These are phyloP conservation scores for Orthochromis indermauri DNA, from an alignment of 2,113 vertebrate genomes.

Conservation along the genomic window DNA sequence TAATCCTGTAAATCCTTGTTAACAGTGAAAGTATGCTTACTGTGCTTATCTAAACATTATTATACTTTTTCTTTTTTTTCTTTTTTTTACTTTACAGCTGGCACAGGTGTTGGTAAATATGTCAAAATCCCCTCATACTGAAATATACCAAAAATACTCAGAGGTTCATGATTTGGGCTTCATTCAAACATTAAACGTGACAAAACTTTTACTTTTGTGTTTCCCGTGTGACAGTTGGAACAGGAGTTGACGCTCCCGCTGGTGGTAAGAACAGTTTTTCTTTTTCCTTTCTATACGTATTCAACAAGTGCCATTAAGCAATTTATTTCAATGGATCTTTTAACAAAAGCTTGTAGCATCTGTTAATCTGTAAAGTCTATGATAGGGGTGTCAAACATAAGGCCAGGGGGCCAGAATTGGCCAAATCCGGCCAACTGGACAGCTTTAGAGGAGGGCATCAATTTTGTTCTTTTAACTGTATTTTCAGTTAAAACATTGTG, in stretches of 20 bases:
- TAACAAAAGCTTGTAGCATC: not conserved
- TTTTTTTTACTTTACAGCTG: conserved; percentile 35
- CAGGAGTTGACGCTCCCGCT: conserved; percentile 12
- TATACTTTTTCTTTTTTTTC: not conserved
- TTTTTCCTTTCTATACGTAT: not conserved
- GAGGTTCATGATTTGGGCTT: not conserved
- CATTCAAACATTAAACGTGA: not conserved
- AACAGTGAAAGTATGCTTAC: not conserved
- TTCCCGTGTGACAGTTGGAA: conserved; percentile 10
- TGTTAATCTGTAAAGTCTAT: not conserved
- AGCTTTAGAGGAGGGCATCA: not conserved
- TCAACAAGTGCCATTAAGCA: not conserved
- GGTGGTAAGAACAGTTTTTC: conserved; percentile 15
- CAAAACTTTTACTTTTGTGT: not conserved
- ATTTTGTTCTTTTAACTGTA: not conserved
- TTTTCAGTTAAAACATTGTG: not conserved
- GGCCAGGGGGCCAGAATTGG: not conserved
- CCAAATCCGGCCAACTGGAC: accelerated
- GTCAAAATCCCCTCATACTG: not conserved
- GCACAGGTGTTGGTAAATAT: conserved; percentile 58
- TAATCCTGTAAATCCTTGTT: not conserved
- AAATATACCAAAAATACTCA: not conserved
- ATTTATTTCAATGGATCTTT: not conserved
- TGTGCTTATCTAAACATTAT: not conserved
- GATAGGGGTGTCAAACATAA: not conserved